A percentile compares a stretch with the other conserved stretches of the same genome.
These are phyloP conservation scores for Benthosema pterotum DNA, from an alignment of 2,797 vertebrate genomes.

Conservation along the genomic window DNA sequence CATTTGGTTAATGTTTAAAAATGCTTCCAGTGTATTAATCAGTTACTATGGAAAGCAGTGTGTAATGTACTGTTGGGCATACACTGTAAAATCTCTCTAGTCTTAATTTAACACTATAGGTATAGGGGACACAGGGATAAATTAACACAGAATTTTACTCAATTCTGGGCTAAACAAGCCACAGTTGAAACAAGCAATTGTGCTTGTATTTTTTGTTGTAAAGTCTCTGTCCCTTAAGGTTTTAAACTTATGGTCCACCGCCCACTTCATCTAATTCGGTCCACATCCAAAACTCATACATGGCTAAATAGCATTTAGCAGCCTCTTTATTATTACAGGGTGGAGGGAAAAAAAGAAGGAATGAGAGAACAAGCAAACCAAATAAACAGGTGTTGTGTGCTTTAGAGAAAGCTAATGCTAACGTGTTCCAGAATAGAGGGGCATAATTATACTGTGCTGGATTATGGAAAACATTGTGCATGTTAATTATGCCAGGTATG, in stretches of 20 bases:
- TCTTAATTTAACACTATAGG: no score
- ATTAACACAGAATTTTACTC: not conserved
- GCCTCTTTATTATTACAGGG: conserved; percentile 69
- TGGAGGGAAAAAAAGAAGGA: conserved; percentile 36
- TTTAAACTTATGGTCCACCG: conserved; percentile 55
- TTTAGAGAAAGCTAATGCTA: conserved; percentile 81
- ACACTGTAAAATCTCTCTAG: no score
- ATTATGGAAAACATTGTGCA: conserved; percentile 84
- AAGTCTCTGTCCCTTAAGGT: conserved; percentile 51
- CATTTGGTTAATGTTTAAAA: conserved; percentile 2
- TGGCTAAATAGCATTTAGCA: conserved; percentile 64
- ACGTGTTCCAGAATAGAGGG: conserved; percentile 84
- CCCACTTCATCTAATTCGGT: conserved; percentile 59
- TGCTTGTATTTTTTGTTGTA: conserved; percentile 9
- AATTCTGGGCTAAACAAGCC: conserved; percentile 12
- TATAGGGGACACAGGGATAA: not conserved
- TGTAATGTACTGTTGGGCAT: no score
- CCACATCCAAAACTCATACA: conserved; percentile 43
- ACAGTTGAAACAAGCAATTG: conserved; percentile 38
- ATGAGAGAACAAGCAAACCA: conserved; percentile 76
- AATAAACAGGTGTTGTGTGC: conserved; percentile 86
- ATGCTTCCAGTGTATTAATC: no score
- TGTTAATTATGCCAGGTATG: conserved; percentile 87
- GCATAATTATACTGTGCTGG: conserved; percentile 84
- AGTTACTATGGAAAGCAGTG: no score